phyloP scores from a whole-genome alignment of 2,888 invertebrate species.

The Clunio marinus region DNA sequence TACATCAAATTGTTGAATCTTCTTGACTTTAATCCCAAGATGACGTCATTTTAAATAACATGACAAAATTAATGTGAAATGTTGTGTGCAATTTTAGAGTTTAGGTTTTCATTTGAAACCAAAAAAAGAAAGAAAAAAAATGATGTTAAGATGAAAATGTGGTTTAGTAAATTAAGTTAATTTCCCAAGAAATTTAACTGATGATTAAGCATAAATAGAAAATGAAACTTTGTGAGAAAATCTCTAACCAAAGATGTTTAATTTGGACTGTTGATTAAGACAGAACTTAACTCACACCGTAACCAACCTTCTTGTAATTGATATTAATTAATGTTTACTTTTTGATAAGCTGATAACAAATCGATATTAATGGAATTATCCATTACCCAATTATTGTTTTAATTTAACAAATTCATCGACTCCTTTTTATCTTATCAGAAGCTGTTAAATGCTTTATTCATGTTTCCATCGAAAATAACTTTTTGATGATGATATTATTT shows the following conservation, averaged over 20 bases:
- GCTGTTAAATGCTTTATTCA: slow-evolving; percentile 5
- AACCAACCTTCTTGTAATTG: not conserved
- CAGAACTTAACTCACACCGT: not conserved
- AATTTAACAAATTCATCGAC: not conserved
- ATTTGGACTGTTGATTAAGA: not conserved
- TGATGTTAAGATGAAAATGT: too few relatives aligned
- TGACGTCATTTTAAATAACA: not conserved
- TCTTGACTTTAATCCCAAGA: not conserved
- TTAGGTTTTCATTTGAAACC: not conserved
- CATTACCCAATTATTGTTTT: not conserved
- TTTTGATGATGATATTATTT: too few relatives aligned
- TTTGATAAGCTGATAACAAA: not conserved
- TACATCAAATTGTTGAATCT: slow-evolving; percentile 18
- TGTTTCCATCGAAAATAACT: too few relatives aligned
- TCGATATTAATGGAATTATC: not conserved
- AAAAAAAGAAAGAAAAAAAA: too few relatives aligned
- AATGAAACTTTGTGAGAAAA: too few relatives aligned
- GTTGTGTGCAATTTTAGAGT: slow-evolving; percentile 22
- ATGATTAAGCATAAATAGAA: too few relatives aligned
- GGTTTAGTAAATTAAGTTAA: too few relatives aligned
- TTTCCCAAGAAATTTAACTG: too few relatives aligned
- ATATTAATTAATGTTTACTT: slow-evolving; percentile 17
- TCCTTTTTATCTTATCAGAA: not conserved
- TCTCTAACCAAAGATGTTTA: slow-evolving; percentile 5
- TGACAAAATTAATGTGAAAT: not conserved